phyloP scores from a whole-genome alignment of 2,888 invertebrate genomes.

The Thera britannica region DNA sequence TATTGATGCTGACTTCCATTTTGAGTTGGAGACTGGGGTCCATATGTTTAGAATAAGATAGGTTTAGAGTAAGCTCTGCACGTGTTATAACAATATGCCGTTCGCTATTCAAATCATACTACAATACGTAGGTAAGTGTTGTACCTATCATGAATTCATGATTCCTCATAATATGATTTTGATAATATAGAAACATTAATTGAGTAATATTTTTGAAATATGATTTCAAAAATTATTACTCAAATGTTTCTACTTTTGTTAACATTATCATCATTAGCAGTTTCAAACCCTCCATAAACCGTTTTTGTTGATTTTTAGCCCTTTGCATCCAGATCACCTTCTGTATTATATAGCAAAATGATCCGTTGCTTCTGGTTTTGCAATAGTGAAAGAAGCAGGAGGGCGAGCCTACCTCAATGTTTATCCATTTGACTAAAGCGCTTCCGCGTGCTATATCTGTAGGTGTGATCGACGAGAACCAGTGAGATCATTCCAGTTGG shows the following conservation, averaged over 20 bases:
- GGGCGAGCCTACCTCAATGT: slow-evolving; percentile 40
- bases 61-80: slow-evolving; percentile 3
- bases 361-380: not conserved
- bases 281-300: no score
- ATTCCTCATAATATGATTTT: no score
- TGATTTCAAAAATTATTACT: no score
- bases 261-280: not conserved
- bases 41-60: slow-evolving; percentile 15
- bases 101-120: not conserved
- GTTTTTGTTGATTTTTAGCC: no score
- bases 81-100: slow-evolving; percentile 8
- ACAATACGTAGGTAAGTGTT: no score
- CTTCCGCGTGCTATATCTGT: slow-evolving; percentile 33
- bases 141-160: no score
- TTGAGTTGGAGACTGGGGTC: slow-evolving; percentile 17
- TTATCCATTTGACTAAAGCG: slow-evolving; percentile 29
- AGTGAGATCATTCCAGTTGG: not conserved
- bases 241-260: no score
- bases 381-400: not conserved
- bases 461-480: slow-evolving; percentile 30
- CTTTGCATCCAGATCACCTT: not conserved
- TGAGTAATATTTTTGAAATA: no score
- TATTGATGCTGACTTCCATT: slow-evolving; percentile 10
- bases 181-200: no score
- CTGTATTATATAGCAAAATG: not conserved